Base-by-base conservation (phyloP, 2,797 vertebrate genomes). In the Gymnoscopelus braueri region DNA sequence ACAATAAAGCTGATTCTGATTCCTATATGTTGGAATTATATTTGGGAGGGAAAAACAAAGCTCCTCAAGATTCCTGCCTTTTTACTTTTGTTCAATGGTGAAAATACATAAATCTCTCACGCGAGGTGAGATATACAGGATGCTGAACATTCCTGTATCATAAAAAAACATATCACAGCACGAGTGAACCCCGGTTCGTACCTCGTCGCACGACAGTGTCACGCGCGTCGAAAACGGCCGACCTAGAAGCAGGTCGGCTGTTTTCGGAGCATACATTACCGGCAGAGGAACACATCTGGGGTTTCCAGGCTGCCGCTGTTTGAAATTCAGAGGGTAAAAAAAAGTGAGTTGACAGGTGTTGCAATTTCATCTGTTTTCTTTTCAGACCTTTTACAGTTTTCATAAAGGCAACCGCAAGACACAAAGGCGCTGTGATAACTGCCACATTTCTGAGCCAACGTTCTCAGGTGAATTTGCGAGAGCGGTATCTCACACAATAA, bases 361-460 rank as follows among this genome's bases (percentile, higher is more conserved):
- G 26, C 19, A n/a, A 44, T 77, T 57, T 67, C 3, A 71, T 74
- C 62, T 58, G 50, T 54, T 69, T 58, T 73, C 59, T 26, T 65
- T 55, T 60, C 44, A 39, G 6, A 2, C 8, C 7, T 39, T 39
- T 57, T 39, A 19, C 55, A 48, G 15, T 74, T 79, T 73, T 69
- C 50, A 72, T 54, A 59, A 79, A 82, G 63, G 63, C 60, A 81
- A 72, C 58, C 53, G 19, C 11, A 19, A 8, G 44, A 68, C 64
- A 67, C 64, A 63, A 72, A 72, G n/a, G 19, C 68, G 59, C 51
- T 35, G 7, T 44, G 71, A 57, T 72, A 69, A 55, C 23, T 35
- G 35, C 63, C 47, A 72, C 74, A 77, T 69, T 74, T 71, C 29
- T 19, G 24, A 60, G 64, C 69, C 67, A 69, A 69, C 59, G 63